Percentiles rank a stretch among this genome's conserved stretches.
phyloP scores from a whole-genome alignment of 2,888 invertebrate species.

The Phorcus lineatus region DNA sequence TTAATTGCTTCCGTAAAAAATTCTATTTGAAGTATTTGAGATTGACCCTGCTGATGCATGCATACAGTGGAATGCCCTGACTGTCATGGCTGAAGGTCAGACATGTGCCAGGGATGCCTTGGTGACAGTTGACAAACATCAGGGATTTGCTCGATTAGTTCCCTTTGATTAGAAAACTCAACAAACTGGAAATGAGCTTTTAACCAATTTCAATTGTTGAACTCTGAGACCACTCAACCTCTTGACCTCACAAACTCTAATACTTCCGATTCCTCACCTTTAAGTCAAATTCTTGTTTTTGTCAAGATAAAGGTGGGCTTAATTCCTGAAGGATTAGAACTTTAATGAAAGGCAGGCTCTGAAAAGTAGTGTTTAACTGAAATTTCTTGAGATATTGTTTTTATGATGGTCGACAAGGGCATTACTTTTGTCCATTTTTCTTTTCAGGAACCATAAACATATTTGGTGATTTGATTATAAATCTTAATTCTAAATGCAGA shows the following conservation, averaged over 20 bases:
- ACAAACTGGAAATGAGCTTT: not conserved
- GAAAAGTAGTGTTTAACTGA: too few relatives aligned
- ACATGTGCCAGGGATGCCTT: not conserved
- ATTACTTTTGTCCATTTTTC: too few relatives aligned
- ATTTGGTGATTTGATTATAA: too few relatives aligned
- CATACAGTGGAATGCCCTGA: not conserved
- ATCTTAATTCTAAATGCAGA: too few relatives aligned
- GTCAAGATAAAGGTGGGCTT: too few relatives aligned
- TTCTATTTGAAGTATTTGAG: not conserved
- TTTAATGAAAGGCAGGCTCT: too few relatives aligned
- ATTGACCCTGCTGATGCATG: not conserved
- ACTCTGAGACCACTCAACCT: not conserved
- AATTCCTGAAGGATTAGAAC: too few relatives aligned
- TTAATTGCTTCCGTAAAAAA: too few relatives aligned
- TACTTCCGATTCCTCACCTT: not conserved
- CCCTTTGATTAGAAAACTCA: not conserved
- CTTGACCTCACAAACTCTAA: not conserved
- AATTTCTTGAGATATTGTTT: too few relatives aligned
- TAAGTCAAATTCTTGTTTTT: not conserved
- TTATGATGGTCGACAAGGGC: too few relatives aligned
- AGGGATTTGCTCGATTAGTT: not conserved
- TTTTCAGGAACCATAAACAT: too few relatives aligned
- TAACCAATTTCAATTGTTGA: conserved; percentile 7
- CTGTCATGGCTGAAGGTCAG: not conserved
- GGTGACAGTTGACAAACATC: not conserved